Evolutionary conservation across 2,113 vertebrate species (phyloP), one percentile per base, ranked within the genome.

Genomic region (Scalopus aquaticus): DNA sequence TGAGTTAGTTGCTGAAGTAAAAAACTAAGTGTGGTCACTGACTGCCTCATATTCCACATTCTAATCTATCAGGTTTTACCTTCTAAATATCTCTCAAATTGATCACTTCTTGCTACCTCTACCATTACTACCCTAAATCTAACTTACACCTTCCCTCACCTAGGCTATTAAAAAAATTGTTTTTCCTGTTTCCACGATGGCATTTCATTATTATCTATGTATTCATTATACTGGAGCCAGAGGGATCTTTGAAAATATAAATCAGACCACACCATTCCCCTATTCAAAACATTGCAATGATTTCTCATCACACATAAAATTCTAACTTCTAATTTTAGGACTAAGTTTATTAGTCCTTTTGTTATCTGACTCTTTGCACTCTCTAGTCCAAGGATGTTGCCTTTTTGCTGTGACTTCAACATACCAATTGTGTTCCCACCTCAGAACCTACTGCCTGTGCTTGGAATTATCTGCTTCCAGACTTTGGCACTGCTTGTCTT

Each of bases 191-290:
- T 93, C 76, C 30, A 44, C 9, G 79, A 16, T 2, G 42, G 13
- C 35, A 46, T 74, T 90, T 84, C 65, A 81, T 76, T 62, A 89
- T 72, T 32, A 70, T n/a, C n/a, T n/a, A 60, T 56, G 6, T 82
- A 90, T 78, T 86, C 39, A 87, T 51, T 15, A 93, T 37, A 60
- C 4, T 92, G 28, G 9, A 90, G 73, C 20, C 76, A 91, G 30
- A 69, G 11, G 37, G 10, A 73, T 46, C 17, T 95, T 93, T 82
- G 49, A 88, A 95, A 91, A 76, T 79, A 30, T 81, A 83, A 80
- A 86, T 44, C 9, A 30, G 44, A 74, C 69, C 4, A 11, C 19
- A 37, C 56, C 54, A 74, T 26, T 87, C 2, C 19, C 17, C 30
- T 84, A 20, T 90, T 92, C 24, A 94, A 96, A 83, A 87, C 22